Percentiles rank a stretch among this genome's conserved stretches.
Conservation (phyloP, 2,888 invertebrate genomes). For the Spatulosminthurus flaviceps region DNA sequence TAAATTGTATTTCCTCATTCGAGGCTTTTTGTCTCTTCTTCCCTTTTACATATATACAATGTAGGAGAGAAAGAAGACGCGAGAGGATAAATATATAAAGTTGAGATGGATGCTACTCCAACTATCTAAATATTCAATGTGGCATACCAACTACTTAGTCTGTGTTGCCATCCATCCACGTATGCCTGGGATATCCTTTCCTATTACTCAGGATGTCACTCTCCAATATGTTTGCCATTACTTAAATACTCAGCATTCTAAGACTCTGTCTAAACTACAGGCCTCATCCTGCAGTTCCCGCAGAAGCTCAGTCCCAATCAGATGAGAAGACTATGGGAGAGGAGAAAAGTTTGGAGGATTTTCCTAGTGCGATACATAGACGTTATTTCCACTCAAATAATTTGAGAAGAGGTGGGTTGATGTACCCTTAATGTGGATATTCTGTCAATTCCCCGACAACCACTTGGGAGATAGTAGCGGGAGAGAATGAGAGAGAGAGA, state of each 20-base stretch:
- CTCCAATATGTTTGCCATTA: constrained; percentile 3
- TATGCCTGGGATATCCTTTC: neutral
- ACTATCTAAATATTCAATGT: neutral
- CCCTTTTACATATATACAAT: constrained; percentile 10
- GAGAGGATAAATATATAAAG: neutral
- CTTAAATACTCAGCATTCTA: neutral
- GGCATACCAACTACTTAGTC: neutral
- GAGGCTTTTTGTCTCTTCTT: constrained; percentile 15
- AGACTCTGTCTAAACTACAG: neutral
- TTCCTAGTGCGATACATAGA: too few species aligned
- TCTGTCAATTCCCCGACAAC: constrained; percentile 20
- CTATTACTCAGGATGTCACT: neutral
- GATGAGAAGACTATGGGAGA: neutral
- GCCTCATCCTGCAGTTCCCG: neutral
- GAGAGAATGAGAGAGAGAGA: too few species aligned
- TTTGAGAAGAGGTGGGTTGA: neutral
- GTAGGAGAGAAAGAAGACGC: neutral
- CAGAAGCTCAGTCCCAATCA: neutral
- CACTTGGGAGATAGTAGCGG: too few species aligned
- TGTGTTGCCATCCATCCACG: neutral
- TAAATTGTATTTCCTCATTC: constrained; percentile 46
- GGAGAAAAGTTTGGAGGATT: neutral
- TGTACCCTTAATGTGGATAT: constrained; percentile 34
- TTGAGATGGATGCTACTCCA: too few species aligned
- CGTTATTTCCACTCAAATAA: neutral